A percentile compares a stretch with the other conserved stretches of the same genome.
phyloP scores from a whole-genome alignment of 2,113 vertebrate species.

The Lophius piscatorius region DNA sequence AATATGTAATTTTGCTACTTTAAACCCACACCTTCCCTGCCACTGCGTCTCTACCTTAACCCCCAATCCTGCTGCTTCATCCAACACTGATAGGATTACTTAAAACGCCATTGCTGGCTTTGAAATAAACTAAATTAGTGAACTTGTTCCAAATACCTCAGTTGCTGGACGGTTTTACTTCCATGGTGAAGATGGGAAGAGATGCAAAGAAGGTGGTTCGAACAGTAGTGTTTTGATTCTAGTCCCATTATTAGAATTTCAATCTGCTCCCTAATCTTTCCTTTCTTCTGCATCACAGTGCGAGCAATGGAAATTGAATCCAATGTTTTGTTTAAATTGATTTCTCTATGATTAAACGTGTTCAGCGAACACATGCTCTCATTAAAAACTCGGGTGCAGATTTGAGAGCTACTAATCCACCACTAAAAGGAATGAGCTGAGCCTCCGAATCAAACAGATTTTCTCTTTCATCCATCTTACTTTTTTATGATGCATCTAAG shows the following conservation, averaged over 20 bases:
- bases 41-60: constrained; percentile 10
- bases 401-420: constrained; percentile 54
- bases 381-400: constrained; percentile 37
- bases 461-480: too few relatives aligned
- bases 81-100: constrained; percentile 43
- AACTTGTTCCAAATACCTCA: constrained; percentile 36
- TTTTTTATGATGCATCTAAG: constrained; percentile 23
- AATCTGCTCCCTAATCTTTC: not conserved
- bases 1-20: constrained; percentile 26
- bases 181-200: constrained; percentile 17
- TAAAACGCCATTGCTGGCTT: constrained; percentile 28
- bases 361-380: constrained; percentile 33
- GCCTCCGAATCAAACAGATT: constrained; percentile 35
- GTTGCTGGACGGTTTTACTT: constrained; percentile 2
- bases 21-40: constrained; percentile 4
- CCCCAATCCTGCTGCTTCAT: constrained; percentile 9
- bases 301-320: constrained; percentile 24
- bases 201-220: constrained; percentile 39
- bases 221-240: constrained; percentile 42
- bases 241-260: constrained; percentile 30
- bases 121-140: constrained; percentile 56
- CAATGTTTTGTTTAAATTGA: constrained; percentile 31
- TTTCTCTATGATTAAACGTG: constrained; percentile 29
- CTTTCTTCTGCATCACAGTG: not conserved
- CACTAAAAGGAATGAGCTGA: constrained; percentile 32